Base-by-base conservation (phyloP, 92 coral and sea anemone genomes). In the Anthopleura xanthogrammica region DNA sequence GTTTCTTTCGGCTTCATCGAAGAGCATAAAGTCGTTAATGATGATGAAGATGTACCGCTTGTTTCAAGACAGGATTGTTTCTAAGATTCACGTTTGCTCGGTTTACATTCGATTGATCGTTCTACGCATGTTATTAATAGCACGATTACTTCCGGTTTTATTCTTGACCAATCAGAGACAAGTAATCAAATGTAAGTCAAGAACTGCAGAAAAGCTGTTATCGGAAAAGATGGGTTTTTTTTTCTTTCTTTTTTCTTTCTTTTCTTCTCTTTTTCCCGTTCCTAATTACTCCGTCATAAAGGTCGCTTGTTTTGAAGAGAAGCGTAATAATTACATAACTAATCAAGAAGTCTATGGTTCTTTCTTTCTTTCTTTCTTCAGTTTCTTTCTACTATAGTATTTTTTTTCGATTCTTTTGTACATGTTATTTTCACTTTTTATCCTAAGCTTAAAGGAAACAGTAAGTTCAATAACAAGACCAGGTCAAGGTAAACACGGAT, bases 141-240 rank as follows among this genome's bases (percentile, higher is more conserved):
- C 84, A 70, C 84, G 58, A 81, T 81, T 71, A 81, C 84, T 81
- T 81, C 84, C 84, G 84, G 84, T 80, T 22, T 36, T 48, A 39
- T 48, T 22, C 14, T 81, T 24, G 50, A 70, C 84, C 84, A 81
- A 81, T 81, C 84, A 81, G 23, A 23, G 82, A 79, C 71, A 16
- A 79, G 52, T 50, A 17, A 57, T 58, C 72, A 57, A 19, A 16
- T 40, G 55, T 75, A 39, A 46, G 80, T 23, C 29, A 77, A 77
- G 36, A 29, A 29, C 36, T 29, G 36, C 36, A 29, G 36, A 29
- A 29, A 29, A 29, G 36, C 36, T 29, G 36, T 29, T 29, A 29
- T 29, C 36, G 36, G 36, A 29, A 29, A 29, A 29, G 36, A 29
- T 29, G 36, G 1, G 4, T 43, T 43, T 43, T 43, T 7, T 7